Evolutionary conservation across 2,888 invertebrate genomes (phyloP).

Genomic region (Geotrupes spiniger): DNA sequence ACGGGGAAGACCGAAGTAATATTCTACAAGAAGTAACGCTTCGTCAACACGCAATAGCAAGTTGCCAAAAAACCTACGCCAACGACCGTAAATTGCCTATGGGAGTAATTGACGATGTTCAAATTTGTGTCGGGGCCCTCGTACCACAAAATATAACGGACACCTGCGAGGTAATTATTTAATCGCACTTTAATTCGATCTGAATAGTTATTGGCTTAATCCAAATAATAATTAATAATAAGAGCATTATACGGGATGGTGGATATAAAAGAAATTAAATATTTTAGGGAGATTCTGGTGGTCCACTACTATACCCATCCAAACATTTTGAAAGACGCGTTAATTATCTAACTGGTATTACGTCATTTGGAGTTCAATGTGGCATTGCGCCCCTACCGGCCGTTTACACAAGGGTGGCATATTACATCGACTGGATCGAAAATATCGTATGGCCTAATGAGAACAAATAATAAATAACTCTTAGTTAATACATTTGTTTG

Average conservation of each 20-base stretch:
- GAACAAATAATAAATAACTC: too few relatives aligned
- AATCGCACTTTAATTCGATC: not conserved
- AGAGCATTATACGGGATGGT: too few relatives aligned
- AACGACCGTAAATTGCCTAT: not conserved
- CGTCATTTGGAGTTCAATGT: constrained; percentile 52
- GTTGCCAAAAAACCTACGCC: not conserved
- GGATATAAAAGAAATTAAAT: not conserved
- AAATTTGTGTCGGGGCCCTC: not conserved
- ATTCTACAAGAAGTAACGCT: constrained; percentile 52
- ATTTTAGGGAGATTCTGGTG: constrained; percentile 63
- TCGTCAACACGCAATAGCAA: constrained; percentile 32
- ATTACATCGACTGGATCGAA: constrained; percentile 51
- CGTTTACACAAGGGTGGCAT: constrained; percentile 47
- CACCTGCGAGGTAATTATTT: too few relatives aligned
- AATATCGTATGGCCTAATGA: constrained; percentile 45
- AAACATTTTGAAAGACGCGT: constrained; percentile 7
- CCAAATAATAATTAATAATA: too few relatives aligned
- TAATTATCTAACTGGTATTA: constrained; percentile 39
- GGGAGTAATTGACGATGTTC: not conserved
- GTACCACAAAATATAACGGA: too few relatives aligned
- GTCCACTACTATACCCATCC: constrained; percentile 53
- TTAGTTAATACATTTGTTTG: too few relatives aligned
- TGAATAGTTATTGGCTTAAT: too few relatives aligned
- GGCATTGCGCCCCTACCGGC: constrained; percentile 42
- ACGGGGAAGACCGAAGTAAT: constrained; percentile 33